phyloP scores from a whole-genome alignment of 2,797 vertebrate species.

The Muscicapa striata region DNA sequence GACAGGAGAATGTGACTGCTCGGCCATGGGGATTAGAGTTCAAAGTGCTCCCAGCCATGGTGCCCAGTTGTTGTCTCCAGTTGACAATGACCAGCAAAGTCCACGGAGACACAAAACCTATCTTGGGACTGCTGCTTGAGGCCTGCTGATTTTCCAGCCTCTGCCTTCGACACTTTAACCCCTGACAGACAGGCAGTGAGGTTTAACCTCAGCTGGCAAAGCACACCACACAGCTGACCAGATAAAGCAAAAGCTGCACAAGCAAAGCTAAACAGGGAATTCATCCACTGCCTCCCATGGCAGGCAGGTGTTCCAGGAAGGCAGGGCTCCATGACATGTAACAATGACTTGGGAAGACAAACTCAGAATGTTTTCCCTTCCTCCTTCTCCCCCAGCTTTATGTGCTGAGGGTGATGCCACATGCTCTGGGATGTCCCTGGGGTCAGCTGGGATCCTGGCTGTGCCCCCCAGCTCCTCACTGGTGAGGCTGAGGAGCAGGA shows the following conservation, averaged over 20 bases:
- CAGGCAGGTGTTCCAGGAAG: background rate
- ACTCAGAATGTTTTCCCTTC: background rate
- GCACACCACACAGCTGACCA: background rate
- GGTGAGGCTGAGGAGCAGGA: too few relatives aligned
- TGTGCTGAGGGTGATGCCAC: background rate
- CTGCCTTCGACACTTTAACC: background rate
- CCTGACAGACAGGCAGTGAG: background rate
- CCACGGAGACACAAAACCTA: background rate
- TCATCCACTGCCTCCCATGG: background rate
- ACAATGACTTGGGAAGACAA: background rate
- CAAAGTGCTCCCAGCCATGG: background rate
- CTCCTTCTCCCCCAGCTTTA: background rate
- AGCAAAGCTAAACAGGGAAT: background rate
- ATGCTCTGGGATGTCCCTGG: too few relatives aligned
- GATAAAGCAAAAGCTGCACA: background rate
- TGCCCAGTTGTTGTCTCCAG: background rate
- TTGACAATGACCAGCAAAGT: slow-evolving; percentile 39
- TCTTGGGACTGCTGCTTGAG: background rate
- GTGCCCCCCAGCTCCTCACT: too few relatives aligned
- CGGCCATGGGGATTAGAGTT: background rate
- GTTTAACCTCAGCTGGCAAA: background rate
- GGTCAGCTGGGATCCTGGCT: too few relatives aligned
- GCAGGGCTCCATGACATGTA: background rate
- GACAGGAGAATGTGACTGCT: background rate
- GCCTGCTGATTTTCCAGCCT: background rate